Conservation (phyloP, 64 coral and sea anemone genomes). For the Montipora sp. region DNA sequence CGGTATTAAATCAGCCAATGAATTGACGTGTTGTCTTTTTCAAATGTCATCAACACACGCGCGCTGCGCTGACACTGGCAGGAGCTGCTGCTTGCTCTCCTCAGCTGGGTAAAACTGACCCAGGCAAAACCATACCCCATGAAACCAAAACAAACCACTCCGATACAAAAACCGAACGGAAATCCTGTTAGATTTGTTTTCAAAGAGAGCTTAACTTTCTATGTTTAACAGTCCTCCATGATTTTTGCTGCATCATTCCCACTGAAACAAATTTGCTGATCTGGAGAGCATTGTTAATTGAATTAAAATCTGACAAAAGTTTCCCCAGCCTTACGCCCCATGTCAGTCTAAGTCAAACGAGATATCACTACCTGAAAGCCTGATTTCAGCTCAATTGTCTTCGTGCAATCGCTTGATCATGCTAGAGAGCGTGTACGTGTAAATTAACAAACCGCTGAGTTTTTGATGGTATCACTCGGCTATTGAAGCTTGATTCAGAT, state of each 20-base stretch:
- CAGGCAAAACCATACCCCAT: neutral
- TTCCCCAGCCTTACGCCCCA: neutral
- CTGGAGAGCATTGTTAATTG: neutral
- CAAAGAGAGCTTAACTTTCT: neutral
- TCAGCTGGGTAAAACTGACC: slow-evolving; percentile 25
- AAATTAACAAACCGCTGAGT: too few species aligned
- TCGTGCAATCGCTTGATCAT: neutral
- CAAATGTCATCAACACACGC: slow-evolving; percentile 36
- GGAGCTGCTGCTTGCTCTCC: neutral
- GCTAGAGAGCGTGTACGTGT: too few species aligned
- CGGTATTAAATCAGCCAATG: slow-evolving; percentile 37
- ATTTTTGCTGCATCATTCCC: neutral
- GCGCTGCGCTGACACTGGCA: neutral
- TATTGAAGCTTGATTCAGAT: neutral
- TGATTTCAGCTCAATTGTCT: neutral
- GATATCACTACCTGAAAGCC: neutral
- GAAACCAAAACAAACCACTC: slow-evolving; percentile 41
- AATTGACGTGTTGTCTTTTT: slow-evolving; percentile 50
- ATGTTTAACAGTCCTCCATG: neutral
- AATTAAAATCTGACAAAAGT: slow-evolving; percentile 38
- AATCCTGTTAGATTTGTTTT: slow-evolving; percentile 37
- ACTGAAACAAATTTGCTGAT: neutral
- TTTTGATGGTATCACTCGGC: neutral
- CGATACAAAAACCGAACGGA: slow-evolving; percentile 11
- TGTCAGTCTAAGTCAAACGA: neutral